Conservation (phyloP, 2,888 invertebrate species). For the Aromia moschata region DNA sequence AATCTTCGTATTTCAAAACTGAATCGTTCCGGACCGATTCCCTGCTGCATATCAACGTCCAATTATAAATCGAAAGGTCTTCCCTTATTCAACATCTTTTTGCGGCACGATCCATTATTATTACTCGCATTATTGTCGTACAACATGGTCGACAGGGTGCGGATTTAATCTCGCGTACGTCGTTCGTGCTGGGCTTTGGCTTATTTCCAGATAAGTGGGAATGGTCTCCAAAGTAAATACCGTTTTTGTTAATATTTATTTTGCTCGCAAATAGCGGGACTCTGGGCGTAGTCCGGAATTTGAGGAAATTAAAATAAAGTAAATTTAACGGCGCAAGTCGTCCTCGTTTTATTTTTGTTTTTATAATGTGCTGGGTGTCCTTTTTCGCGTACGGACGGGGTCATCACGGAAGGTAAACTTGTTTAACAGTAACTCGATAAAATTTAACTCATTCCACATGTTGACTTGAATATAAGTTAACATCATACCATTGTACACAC, state of each 20-base stretch:
- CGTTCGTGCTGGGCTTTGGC: slow-evolving; percentile 6
- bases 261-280: not conserved
- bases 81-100: not conserved
- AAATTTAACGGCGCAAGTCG: not conserved
- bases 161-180: not conserved
- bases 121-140: not conserved
- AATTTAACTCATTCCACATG: too few relatives aligned
- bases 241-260: slow-evolving; percentile 6
- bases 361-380: not conserved
- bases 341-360: not conserved
- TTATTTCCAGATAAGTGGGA: slow-evolving; percentile 8
- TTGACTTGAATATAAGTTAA: too few relatives aligned
- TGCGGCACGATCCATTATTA: not conserved
- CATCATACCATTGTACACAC: too few relatives aligned
- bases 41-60: too few relatives aligned
- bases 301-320: slow-evolving; percentile 14
- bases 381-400: too few relatives aligned
- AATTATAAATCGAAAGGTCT: not conserved
- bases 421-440: too few relatives aligned
- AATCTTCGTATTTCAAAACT: too few relatives aligned
- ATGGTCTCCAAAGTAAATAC: not conserved
- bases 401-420: too few relatives aligned
- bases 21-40: too few relatives aligned
- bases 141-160: not conserved
- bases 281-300: not conserved